Conservation (phyloP, 30 jellyfish, hydroid and myxozoan species). For the Clytia hemisphaerica region DNA sequence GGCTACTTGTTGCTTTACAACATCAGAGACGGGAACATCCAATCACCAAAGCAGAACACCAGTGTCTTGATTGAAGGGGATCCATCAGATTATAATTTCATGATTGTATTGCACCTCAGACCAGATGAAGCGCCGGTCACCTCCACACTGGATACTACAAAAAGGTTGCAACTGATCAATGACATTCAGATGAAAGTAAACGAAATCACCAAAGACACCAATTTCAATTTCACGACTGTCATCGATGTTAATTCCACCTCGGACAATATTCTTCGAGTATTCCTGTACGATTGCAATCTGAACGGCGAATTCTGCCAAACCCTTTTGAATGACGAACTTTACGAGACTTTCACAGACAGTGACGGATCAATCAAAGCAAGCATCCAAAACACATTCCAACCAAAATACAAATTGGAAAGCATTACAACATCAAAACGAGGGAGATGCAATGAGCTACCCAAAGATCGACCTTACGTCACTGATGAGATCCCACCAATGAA, state of each 20-base stretch:
- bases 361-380: neutral
- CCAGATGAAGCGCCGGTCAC: too few relatives aligned
- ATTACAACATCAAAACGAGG: neutral
- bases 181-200: too few relatives aligned
- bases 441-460: neutral
- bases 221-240: neutral
- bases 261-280: neutral
- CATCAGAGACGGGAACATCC: too few relatives aligned
- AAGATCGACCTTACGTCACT: neutral
- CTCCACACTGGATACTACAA: too few relatives aligned
- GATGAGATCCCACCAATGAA: neutral
- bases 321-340: neutral
- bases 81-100: too few relatives aligned
- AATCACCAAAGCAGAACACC: too few relatives aligned
- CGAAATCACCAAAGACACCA: too few relatives aligned
- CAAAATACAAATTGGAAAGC: neutral
- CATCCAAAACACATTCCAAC: neutral
- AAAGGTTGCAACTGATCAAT: too few relatives aligned
- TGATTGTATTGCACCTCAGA: too few relatives aligned
- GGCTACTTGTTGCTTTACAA: too few relatives aligned
- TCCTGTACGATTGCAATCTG: constrained; percentile 6
- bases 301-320: neutral
- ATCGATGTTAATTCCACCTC: neutral
- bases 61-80: too few relatives aligned
- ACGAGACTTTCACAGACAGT: neutral